phyloP scores from a whole-genome alignment of 53 echinoderm and acorn worm genomes.

The Arbacia lixula region DNA sequence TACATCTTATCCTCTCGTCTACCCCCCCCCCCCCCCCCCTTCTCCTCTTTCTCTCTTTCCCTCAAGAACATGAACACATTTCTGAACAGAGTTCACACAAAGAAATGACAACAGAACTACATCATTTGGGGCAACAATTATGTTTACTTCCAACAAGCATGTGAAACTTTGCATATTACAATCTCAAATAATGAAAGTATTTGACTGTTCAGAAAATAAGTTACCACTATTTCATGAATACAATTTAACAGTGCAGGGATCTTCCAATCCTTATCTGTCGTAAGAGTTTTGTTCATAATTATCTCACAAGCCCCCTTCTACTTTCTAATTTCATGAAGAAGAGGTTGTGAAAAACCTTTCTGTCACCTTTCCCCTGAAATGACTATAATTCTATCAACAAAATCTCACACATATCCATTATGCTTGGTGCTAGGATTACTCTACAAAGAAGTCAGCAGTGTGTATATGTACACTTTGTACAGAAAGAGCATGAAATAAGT shows the following conservation, averaged over 20 bases:
- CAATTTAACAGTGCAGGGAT: conserved; percentile 25
- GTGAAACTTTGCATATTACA: conserved; percentile 45
- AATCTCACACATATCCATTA: conserved; percentile 26
- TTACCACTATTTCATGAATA: conserved; percentile 32
- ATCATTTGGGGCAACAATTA: conserved; percentile 34
- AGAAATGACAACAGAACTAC: background rate
- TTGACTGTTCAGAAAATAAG: conserved; percentile 25
- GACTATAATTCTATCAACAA: conserved; percentile 40
- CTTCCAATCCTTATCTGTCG: too few species aligned
- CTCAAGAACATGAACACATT: background rate
- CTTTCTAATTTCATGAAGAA: background rate
- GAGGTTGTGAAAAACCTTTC: background rate
- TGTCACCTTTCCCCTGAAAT: conserved; percentile 12
- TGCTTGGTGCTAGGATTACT: conserved; percentile 33
- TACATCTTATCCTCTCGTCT: background rate
- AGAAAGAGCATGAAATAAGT: conserved; percentile 44
- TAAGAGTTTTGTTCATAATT: too few species aligned
- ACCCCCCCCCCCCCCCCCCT: background rate
- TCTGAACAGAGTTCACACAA: background rate
- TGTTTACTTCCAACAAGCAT: conserved; percentile 49
- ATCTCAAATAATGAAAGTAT: conserved; percentile 41
- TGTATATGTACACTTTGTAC: conserved; percentile 45
- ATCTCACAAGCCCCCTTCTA: background rate
- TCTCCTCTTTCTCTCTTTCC: background rate
- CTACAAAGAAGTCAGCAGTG: conserved; percentile 40